phyloP scores from a whole-genome alignment of 2,888 invertebrate genomes.

The Diachrysia chrysitis region DNA sequence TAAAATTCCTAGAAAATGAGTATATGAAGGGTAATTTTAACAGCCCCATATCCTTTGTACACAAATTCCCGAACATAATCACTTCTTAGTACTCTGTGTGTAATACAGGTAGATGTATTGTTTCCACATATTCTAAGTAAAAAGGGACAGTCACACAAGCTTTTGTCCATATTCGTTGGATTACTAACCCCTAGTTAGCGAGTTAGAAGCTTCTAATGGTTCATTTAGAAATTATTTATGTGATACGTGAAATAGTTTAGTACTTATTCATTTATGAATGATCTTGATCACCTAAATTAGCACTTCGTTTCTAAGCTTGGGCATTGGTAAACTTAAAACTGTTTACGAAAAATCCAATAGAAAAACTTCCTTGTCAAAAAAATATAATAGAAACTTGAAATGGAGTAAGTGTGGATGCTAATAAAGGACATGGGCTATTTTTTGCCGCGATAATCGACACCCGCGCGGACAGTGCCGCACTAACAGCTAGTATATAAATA shows the following conservation, averaged over 20 bases:
- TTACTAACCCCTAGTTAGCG: background rate
- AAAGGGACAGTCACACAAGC: constrained; percentile 13
- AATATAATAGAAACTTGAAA: too few relatives aligned
- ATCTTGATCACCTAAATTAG: too few relatives aligned
- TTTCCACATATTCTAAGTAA: constrained; percentile 15
- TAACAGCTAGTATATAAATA: too few relatives aligned
- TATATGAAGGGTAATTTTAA: constrained; percentile 17
- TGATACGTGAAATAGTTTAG: too few relatives aligned
- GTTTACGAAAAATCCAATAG: too few relatives aligned
- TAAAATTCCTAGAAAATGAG: constrained; percentile 16
- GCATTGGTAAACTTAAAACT: too few relatives aligned
- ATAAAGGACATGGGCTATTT: too few relatives aligned
- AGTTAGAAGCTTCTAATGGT: background rate
- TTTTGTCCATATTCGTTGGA: constrained; percentile 14
- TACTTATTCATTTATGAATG: background rate
- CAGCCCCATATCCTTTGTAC: constrained; percentile 11
- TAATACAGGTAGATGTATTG: constrained; percentile 46
- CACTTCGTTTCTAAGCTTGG: too few relatives aligned
- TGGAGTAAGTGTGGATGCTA: too few relatives aligned
- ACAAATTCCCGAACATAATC: constrained; percentile 3
- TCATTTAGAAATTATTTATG: background rate
- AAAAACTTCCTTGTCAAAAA: background rate
- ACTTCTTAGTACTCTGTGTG: constrained; percentile 39
- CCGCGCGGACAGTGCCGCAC: too few relatives aligned
- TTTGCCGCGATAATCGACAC: too few relatives aligned